Evolutionary conservation across 2,888 invertebrate species (phyloP), one percentile per base, ranked within the genome.

Genomic region (Nyleta sp.): DNA sequence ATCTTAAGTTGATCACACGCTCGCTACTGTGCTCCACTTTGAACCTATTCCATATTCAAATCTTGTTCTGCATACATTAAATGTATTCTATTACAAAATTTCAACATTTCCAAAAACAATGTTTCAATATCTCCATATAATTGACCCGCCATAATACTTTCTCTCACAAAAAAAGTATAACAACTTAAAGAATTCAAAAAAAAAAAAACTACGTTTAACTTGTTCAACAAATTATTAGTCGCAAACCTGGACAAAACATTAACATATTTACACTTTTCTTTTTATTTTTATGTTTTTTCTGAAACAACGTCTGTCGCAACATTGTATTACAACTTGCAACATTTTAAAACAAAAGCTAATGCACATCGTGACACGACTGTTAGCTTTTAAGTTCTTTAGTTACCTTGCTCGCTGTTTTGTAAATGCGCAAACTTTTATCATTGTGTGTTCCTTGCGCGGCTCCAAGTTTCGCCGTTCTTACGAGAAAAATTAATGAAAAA

Each of bases 41-140:
- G 55, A 75, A 64, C 40, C 64, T 75, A 55, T 62, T 75, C 75
- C 75, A 75, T 75, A 75, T 75, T 68, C 75, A 75, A 75, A 68
- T 62, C 67, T 62, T 75, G 68, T 75, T 75, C 55, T 48, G 62
- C 62, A 75, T 75, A 68, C 42, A 75, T 68, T 62, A 62, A 60
- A 53, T 38, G 50, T 50, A 65, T 73, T 73, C 73, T 53, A 59
- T 73, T 67, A 67, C 52, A 65, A 67, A 73, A 73, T 67, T 73
- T 48, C 52, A 73, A 59, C 38, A 73, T 65, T 73, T 40, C 55
- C 55, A 55, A 64, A 60, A 59, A 71, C 52, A 60, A 52, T 53
- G 17, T 65, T 42, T 13, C 35, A 31, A 44, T 31, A 42, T 35
- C 24, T 22, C 11, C 42, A 18, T 28, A 10, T 44, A 42, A 31